Conservation (phyloP, 2,888 invertebrate species). For the Epirrhoe tristata region DNA sequence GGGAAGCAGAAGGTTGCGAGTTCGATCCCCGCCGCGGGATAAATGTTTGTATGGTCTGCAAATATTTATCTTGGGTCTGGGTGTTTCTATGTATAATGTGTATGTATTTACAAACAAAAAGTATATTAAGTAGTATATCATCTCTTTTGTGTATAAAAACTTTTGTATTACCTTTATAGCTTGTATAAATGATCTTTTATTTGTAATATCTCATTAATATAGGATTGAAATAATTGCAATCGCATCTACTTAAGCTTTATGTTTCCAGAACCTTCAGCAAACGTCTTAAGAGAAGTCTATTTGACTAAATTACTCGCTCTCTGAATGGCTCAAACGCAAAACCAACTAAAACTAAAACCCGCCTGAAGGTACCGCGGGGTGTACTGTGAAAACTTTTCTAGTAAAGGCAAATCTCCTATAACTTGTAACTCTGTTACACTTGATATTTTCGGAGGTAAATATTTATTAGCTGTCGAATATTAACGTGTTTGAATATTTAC, state of each 20-base stretch:
- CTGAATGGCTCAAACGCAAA: constrained; percentile 39
- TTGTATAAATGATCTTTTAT: no score
- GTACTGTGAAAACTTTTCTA: constrained; percentile 17
- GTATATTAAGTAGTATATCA: no score
- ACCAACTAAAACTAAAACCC: constrained; percentile 43
- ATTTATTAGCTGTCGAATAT: background rate
- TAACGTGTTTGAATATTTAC: background rate
- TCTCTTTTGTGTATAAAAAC: no score
- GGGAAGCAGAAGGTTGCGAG: no score
- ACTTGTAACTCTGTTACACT: background rate
- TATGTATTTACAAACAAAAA: no score
- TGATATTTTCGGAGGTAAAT: background rate
- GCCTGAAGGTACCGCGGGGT: constrained; percentile 24
- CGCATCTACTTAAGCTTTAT: constrained; percentile 25
- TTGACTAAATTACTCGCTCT: constrained; percentile 53
- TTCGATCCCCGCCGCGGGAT: no score
- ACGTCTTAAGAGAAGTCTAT: constrained; percentile 46
- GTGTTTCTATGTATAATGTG: no score
- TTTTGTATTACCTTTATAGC: no score
- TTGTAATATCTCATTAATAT: no score
- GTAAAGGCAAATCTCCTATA: background rate
- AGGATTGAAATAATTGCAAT: background rate
- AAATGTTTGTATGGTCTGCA: no score
- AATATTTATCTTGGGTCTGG: no score
- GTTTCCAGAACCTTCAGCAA: constrained; percentile 34